Base-by-base conservation (phyloP, 2,113 vertebrate species). In the Dunckerocampus dactyliophorus region DNA sequence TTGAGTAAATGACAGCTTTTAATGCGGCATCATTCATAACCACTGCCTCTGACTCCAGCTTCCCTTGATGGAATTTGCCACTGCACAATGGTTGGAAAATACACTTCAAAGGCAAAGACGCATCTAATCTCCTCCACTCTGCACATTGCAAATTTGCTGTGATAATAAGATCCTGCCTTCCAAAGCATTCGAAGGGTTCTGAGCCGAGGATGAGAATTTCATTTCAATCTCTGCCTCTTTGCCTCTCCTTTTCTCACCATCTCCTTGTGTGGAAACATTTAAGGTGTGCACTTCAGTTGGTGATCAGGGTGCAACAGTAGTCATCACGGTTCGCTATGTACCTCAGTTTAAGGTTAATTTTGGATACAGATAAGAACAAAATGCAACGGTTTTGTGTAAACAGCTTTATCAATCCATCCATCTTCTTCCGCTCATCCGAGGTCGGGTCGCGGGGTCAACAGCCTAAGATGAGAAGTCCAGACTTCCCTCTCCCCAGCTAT, bases 51-150 rank as follows among this genome's bases (percentile, higher is more conserved):
- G 84, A 83, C 84, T 80, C 22, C 12, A 4, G 71, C 75, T 72
- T 74, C 66, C 75, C 80, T 81, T 86, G 82, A 79, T 85, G 85
- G 85, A 84, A 86, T 86, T 88, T 82, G 83, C 82, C 79, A 69
- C 71, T 47, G 8, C 83, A 84, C 88, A 88, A 85, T 87, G 85
- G 75, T 67, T 42, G 79, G 72, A 71, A 86, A 87, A 79, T 77
- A 81, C 63, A 88, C 87, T 86, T 90, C 88, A 90, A 85, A 88
- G 76, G 72, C 34, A 66, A 70, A 79, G 84, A 83, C 74, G 79
- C 84, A 80, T 89, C 86, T 88, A 87, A 89, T 89, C 85, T 86
- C 63, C 78, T 81, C 74, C 69, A 79, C 80, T 79, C 78, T 79
- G 76, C 75, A 78, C 79, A 77, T 71, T 82, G 81, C 76, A 80